A percentile compares a stretch with the other conserved stretches of the same genome.
Evolutionary conservation across 2,888 invertebrate species (phyloP).

Genomic region (Nasonia oneida): DNA sequence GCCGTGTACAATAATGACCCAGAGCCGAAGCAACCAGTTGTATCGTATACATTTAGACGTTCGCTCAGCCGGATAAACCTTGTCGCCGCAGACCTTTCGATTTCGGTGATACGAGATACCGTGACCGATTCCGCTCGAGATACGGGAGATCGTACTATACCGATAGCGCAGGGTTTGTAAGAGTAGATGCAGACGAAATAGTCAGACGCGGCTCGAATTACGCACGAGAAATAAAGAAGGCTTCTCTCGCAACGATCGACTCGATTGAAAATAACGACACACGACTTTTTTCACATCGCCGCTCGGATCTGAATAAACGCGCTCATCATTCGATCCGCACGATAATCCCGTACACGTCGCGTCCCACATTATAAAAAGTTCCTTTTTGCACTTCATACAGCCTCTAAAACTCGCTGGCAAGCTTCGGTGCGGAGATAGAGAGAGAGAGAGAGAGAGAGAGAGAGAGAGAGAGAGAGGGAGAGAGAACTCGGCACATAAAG

Average conservation of each 20-base stretch:
- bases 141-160: no score
- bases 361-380: slow-evolving; percentile 33
- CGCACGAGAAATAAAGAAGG: not conserved
- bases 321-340: slow-evolving; percentile 23
- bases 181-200: not conserved
- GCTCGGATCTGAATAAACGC: not conserved
- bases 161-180: no score
- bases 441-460: no score
- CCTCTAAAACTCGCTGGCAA: slow-evolving; percentile 55
- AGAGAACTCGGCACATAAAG: slow-evolving; percentile 13
- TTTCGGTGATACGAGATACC: not conserved
- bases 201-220: not conserved
- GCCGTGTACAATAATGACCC: not conserved
- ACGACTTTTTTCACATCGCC: not conserved
- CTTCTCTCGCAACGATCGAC: not conserved
- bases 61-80: not conserved
- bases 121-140: not conserved
- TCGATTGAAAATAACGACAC: not conserved
- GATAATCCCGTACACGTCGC: slow-evolving; percentile 34
- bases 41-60: not conserved
- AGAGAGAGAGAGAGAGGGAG: not conserved
- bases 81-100: not conserved
- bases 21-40: slow-evolving; percentile 2
- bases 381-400: slow-evolving; percentile 36
- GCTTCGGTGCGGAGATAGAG: no score